Evolutionary conservation across 2,888 invertebrate species (phyloP).

Genomic region (Noctua janthe): DNA sequence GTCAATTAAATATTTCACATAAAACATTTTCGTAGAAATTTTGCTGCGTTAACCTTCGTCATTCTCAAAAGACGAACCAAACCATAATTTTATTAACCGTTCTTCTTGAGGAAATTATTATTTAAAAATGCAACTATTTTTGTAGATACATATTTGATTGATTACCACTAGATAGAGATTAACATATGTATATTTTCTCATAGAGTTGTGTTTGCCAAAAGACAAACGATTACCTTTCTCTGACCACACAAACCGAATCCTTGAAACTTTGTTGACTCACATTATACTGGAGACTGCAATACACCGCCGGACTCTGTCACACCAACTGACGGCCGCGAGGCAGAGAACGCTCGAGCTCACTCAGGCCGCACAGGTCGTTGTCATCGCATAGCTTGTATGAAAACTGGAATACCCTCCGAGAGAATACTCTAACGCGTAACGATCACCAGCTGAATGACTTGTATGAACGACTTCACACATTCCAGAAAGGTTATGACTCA

Average conservation of each 20-base stretch:
- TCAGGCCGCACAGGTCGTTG: constrained; percentile 51
- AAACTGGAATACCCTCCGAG: constrained; percentile 74
- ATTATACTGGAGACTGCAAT: constrained; percentile 57
- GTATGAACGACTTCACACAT: constrained; percentile 31
- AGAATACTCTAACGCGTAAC: constrained; percentile 48
- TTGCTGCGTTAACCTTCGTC: constrained; percentile 72
- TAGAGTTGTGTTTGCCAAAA: constrained; percentile 85
- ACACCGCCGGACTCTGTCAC: constrained; percentile 40
- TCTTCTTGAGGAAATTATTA: constrained; percentile 78
- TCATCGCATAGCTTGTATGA: constrained; percentile 71
- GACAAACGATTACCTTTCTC: constrained; percentile 80
- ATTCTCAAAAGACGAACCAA: constrained; percentile 69
- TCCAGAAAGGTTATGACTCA: constrained; percentile 51
- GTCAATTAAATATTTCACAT: constrained; percentile 75
- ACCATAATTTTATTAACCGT: constrained; percentile 75
- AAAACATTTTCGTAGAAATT: constrained; percentile 78
- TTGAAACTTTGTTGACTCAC: constrained; percentile 71
- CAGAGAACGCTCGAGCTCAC: constrained; percentile 48
- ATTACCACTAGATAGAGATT: constrained; percentile 88
- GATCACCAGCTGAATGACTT: constrained; percentile 19
- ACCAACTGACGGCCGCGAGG: constrained; percentile 38
- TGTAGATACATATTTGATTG: constrained; percentile 89
- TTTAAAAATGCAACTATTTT: constrained; percentile 89
- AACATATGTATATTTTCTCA: constrained; percentile 87
- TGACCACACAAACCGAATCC: constrained; percentile 81